Evolutionary conservation across 2,113 vertebrate species (phyloP).

Genomic region (Pungitius pungitius): DNA sequence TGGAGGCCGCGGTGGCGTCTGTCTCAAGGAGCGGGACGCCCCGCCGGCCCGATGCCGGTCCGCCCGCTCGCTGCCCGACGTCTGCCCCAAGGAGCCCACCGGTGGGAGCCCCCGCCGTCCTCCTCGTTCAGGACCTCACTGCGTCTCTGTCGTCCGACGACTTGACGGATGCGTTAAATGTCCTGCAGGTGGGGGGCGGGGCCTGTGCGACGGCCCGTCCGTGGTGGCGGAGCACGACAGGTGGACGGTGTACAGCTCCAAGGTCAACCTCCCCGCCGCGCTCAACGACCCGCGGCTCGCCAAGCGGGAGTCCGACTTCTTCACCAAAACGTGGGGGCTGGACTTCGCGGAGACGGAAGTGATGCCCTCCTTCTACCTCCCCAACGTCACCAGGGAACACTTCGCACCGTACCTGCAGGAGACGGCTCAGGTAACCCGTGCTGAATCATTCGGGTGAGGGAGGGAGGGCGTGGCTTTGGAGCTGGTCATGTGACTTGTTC

Average conservation of each 20-base stretch:
- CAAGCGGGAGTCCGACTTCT: constrained; percentile 98
- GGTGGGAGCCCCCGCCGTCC: constrained; percentile 66
- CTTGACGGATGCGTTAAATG: background rate
- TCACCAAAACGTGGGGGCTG: constrained; percentile 98
- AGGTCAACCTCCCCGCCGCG: constrained; percentile 97
- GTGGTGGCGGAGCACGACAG: constrained; percentile 93
- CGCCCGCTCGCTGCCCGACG: constrained; percentile 91
- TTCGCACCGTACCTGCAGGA: constrained; percentile 91
- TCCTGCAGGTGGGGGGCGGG: constrained; percentile 81
- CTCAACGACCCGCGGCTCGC: constrained; percentile 96
- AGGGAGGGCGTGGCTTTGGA: background rate
- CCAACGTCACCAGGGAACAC: constrained; percentile 92
- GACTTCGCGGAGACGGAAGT: constrained; percentile 96
- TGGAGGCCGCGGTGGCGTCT: constrained; percentile 85
- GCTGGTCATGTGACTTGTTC: background rate
- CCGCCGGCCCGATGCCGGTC: constrained; percentile 79
- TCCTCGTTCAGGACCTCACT: background rate
- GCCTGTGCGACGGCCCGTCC: constrained; percentile 89
- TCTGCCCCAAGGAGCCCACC: constrained; percentile 95
- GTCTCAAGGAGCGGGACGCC: constrained; percentile 87
- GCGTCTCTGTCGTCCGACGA: background rate
- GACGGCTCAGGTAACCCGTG: constrained; percentile 85
- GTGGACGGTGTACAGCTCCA: constrained; percentile 98
- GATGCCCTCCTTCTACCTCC: constrained; percentile 94
- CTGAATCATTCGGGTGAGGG: constrained; percentile 1